Evolutionary conservation across 1,140 invertebrate genomes (phyloP).

Genomic region (Papilio polyxenes): DNA sequence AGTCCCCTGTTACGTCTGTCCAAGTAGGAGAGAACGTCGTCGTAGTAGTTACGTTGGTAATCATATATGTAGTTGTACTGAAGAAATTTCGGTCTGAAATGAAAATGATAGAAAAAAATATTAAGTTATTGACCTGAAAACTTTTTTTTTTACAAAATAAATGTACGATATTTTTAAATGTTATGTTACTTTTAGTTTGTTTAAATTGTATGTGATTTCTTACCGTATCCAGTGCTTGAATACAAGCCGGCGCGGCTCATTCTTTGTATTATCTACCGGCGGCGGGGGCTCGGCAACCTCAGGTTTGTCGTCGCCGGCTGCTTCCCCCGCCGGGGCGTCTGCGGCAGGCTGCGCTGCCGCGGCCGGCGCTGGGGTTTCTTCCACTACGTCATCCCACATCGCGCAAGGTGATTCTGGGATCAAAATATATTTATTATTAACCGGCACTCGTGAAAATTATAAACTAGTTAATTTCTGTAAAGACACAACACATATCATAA

Average conservation of each 20-base stretch:
- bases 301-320: constrained; percentile 68
- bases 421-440: constrained; percentile 54
- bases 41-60: constrained; percentile 91
- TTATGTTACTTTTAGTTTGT: not conserved
- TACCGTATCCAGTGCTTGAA: constrained; percentile 88
- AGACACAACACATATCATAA: constrained; percentile 41
- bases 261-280: constrained; percentile 79
- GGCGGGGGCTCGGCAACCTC: constrained; percentile 82
- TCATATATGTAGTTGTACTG: constrained; percentile 91
- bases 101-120: constrained; percentile 32
- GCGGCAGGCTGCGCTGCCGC: constrained; percentile 51
- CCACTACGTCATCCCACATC: constrained; percentile 77
- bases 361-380: constrained; percentile 60
- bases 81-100: constrained; percentile 86
- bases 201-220: constrained; percentile 31
- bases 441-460: constrained; percentile 21
- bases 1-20: constrained; percentile 87
- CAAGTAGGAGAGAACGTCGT: constrained; percentile 90
- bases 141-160: not conserved
- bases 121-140: not conserved
- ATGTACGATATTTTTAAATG: not conserved
- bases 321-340: constrained; percentile 58
- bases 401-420: constrained; percentile 63
- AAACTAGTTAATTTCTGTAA: constrained; percentile 44
- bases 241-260: constrained; percentile 80